phyloP scores from a whole-genome alignment of 2,888 invertebrate species.

The Brenthis ino region DNA sequence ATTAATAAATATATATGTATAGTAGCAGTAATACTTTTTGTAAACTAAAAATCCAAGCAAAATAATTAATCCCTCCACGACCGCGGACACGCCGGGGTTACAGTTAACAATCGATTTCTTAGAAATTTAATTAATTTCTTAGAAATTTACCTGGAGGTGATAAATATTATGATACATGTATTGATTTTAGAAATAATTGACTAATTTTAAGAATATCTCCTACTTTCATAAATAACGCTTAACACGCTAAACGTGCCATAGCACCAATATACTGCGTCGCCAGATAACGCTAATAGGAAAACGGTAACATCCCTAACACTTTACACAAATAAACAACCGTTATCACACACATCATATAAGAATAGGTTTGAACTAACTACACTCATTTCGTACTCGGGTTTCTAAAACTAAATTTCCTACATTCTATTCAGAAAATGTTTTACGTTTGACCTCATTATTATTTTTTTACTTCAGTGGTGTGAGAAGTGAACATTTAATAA shows the following conservation, averaged over 20 bases:
- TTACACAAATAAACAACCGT: constrained; percentile 71
- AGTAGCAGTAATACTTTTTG: too few relatives aligned
- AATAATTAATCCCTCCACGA: too few relatives aligned
- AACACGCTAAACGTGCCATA: constrained; percentile 38
- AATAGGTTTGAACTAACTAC: constrained; percentile 47
- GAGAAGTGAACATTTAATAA: constrained; percentile 37
- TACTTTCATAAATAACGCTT: constrained; percentile 23
- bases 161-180: too few relatives aligned
- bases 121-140: too few relatives aligned
- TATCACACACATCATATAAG: constrained; percentile 70
- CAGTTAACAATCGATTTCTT: too few relatives aligned
- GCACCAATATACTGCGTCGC: constrained; percentile 47
- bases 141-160: too few relatives aligned
- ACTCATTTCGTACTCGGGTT: constrained; percentile 56
- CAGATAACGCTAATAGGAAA: constrained; percentile 60
- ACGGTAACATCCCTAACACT: constrained; percentile 70
- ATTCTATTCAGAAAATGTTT: constrained; percentile 20
- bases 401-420: constrained; percentile 13
- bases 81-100: too few relatives aligned
- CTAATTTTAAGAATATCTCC: neutral
- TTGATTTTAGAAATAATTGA: too few relatives aligned
- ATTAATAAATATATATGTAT: too few relatives aligned
- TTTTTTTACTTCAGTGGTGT: constrained; percentile 6
- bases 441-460: constrained; percentile 22
- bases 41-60: too few relatives aligned